These are phyloP conservation scores for Pseudonaja textilis DNA, from an alignment of 2,113 vertebrate genomes.

Conservation along the genomic window DNA sequence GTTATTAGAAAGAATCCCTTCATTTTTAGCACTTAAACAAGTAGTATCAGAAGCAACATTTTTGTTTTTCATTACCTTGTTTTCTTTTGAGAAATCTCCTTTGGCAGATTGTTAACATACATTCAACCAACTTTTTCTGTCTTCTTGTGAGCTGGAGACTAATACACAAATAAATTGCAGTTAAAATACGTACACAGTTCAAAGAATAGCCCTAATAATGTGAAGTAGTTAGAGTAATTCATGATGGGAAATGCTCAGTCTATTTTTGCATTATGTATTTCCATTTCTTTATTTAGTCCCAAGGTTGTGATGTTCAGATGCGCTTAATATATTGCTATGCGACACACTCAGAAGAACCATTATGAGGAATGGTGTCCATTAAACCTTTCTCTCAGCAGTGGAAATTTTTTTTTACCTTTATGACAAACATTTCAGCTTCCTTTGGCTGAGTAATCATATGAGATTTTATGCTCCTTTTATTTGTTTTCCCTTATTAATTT, in stretches of 20 bases:
- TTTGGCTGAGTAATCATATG: slow-evolving; percentile 33
- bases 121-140: neutral
- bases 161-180: neutral
- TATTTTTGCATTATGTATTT: neutral
- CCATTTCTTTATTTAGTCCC: neutral
- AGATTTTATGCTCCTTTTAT: slow-evolving; percentile 30
- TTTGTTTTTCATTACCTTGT: neutral
- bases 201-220: neutral
- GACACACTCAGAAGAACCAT: slow-evolving; percentile 20
- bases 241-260: accelerated
- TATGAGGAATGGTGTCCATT: slow-evolving; percentile 24
- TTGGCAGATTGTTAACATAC: neutral
- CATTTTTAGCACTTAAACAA: neutral
- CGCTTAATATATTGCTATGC: slow-evolving; percentile 20
- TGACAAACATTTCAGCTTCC: neutral
- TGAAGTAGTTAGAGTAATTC: neutral
- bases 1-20: neutral
- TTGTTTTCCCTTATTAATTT: slow-evolving; percentile 3
- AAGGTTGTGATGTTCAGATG: slow-evolving; percentile 14
- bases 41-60: neutral
- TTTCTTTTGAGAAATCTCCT: neutral
- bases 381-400: neutral
- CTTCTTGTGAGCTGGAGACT: neutral
- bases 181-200: neutral
- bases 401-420: slow-evolving; percentile 9